Evolutionary conservation across 2,888 invertebrate species (phyloP).

Genomic region (Octonoba sinensis): DNA sequence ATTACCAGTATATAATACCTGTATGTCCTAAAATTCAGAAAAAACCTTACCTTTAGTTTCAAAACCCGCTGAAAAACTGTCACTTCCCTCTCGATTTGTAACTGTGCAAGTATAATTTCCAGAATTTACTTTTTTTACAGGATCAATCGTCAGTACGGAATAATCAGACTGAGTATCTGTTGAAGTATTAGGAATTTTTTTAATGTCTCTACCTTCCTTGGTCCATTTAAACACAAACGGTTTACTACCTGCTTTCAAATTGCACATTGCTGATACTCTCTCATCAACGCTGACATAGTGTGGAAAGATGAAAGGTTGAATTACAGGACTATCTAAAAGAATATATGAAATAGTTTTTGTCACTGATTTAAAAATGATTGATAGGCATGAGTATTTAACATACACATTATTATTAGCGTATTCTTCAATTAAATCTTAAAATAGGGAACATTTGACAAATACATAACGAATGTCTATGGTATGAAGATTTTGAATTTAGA

Average conservation of each 20-base stretch:
- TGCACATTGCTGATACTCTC: slow-evolving; percentile 89
- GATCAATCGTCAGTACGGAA: slow-evolving; percentile 50
- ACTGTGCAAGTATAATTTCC: slow-evolving; percentile 60
- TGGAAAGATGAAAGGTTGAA: slow-evolving; percentile 85
- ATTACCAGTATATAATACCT: too few relatives aligned
- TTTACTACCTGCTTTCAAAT: slow-evolving; percentile 90
- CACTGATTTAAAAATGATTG: too few relatives aligned
- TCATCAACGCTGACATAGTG: slow-evolving; percentile 85
- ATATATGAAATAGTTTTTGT: too few relatives aligned
- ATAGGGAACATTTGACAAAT: too few relatives aligned
- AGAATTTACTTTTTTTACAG: slow-evolving; percentile 41
- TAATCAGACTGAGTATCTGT: slow-evolving; percentile 41
- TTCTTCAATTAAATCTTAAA: background rate
- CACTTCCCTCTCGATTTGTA: slow-evolving; percentile 20
- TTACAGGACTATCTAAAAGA: slow-evolving; percentile 70
- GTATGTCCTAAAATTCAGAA: too few relatives aligned
- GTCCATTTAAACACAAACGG: slow-evolving; percentile 88
- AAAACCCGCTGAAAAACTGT: slow-evolving; percentile 32
- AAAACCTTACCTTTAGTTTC: slow-evolving; percentile 39
- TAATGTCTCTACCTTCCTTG: slow-evolving; percentile 45
- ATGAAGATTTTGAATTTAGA: too few relatives aligned
- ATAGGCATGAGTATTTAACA: too few relatives aligned
- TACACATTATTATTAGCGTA: too few relatives aligned
- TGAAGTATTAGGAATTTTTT: slow-evolving; percentile 20
- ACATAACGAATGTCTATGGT: too few relatives aligned